Percentiles rank a stretch among this genome's conserved stretches.
Conservation (phyloP, 1,140 invertebrate genomes). For the Trichonephila clavata region DNA sequence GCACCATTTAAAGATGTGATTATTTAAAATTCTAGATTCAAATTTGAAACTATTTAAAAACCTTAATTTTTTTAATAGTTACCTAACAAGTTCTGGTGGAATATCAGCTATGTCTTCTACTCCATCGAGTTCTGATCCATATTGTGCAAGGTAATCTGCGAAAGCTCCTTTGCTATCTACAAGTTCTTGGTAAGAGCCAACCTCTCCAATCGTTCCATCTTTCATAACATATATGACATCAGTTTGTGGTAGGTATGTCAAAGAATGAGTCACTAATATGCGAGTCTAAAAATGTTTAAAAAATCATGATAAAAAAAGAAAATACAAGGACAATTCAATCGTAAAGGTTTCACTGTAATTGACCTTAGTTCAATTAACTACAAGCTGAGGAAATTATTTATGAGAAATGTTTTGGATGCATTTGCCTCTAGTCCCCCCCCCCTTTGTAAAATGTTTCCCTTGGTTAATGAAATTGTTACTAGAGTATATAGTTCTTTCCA, state of each 20-base stretch:
- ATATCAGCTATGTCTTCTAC: slow-evolving; percentile 43
- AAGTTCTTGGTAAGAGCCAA: slow-evolving; percentile 80
- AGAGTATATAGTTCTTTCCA: no score
- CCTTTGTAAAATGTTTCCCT: no score
- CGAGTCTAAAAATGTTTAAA: slow-evolving; percentile 79
- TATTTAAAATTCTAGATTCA: no score
- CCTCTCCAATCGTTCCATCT: slow-evolving; percentile 80
- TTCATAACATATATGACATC: slow-evolving; percentile 81
- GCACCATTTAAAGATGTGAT: no score
- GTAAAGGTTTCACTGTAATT: background rate
- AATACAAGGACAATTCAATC: background rate
- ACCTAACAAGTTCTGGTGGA: slow-evolving; percentile 65
- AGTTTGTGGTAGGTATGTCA: slow-evolving; percentile 80
- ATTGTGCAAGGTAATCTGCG: slow-evolving; percentile 87
- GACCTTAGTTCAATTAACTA: no score
- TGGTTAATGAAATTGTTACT: no score
- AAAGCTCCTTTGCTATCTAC: slow-evolving; percentile 78
- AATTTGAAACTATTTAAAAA: no score
- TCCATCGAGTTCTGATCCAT: slow-evolving; percentile 83
- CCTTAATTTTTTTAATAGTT: background rate
- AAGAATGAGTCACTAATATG: slow-evolving; percentile 80
- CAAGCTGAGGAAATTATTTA: no score
- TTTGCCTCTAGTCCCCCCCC: no score
- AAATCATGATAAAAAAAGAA: background rate
- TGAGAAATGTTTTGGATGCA: no score